Evolutionary conservation across 2,113 vertebrate genomes (phyloP), one percentile per base, ranked within the genome.

Genomic region (Tichodroma muraria): DNA sequence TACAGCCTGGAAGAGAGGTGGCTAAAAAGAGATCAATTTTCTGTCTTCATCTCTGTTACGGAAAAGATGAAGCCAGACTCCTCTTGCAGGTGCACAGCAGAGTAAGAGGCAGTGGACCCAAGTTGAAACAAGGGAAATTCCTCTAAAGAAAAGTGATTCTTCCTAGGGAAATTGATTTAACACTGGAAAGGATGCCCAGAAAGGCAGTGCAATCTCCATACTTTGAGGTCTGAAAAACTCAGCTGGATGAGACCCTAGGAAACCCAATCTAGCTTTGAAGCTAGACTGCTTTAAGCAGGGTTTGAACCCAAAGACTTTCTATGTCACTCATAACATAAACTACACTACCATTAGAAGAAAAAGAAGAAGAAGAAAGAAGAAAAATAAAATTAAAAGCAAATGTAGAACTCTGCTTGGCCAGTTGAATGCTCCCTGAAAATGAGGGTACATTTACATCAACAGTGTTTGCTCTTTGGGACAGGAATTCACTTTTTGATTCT

Each of bases 391-490:
- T 27, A 57, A 71, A 91, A 21, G 3, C 4, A 44, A 50, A 31
- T 9, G 4, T 25, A 31, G 28, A 79, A 10, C 22, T 85, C 60
- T 91, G 28, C 15, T 72, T 59, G 44, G 30, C 11, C 23, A 59
- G 10, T 45, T 0, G 0, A 60, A 66, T 30, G 4, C 6, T 73
- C 17, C 27, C 9, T 5, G 2, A 64, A 79, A 78, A 24, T 0
- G 0, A 3, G 21, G 8, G 28, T 57, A 33, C 6, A 24, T 77
- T 88, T 45, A 30, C 33, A 57, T 13, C 54, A 80, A 50, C 5
- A 9, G 10, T 61, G 27, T 68, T 31, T 56, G 19, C 10, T 85
- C 4, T 52, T 83, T 5, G 8, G 17, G 31, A 4, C 12, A 78
- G 33, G 27, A 75, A 81, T 50, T 72, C 3, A 28, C 8, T 72